These are phyloP conservation scores for Capitella teleta DNA, from an alignment of 1,140 invertebrate species.

Conservation along the genomic window DNA sequence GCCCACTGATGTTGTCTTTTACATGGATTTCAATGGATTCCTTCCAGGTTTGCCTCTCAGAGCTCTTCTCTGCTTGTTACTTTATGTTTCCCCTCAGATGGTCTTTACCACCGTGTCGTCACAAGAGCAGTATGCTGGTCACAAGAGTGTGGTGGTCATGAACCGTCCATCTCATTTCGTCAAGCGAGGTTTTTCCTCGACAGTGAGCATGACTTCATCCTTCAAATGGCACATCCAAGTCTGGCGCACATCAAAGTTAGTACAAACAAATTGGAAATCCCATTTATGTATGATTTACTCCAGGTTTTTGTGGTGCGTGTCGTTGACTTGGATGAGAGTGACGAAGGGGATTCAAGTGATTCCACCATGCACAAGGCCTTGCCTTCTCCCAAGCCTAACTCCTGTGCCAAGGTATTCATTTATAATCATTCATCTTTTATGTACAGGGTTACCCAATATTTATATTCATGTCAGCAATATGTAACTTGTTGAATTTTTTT, in stretches of 20 bases:
- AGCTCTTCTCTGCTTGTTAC: neutral
- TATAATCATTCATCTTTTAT: too few relatives aligned
- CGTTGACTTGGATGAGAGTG: slow-evolving; percentile 6
- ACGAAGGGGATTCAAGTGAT: slow-evolving; percentile 12
- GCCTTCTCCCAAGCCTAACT: slow-evolving; percentile 16
- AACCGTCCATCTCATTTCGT: slow-evolving; percentile 22
- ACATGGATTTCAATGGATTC: slow-evolving; percentile 33
- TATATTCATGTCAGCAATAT: too few relatives aligned
- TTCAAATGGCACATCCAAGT: slow-evolving; percentile 26
- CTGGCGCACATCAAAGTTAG: slow-evolving; percentile 34
- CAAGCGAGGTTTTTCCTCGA: slow-evolving; percentile 32
- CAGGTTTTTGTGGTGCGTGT: slow-evolving; percentile 23
- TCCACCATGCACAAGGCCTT: slow-evolving; percentile 7
- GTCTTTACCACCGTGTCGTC: slow-evolving; percentile 32
- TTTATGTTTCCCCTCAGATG: slow-evolving; percentile 16
- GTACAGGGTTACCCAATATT: too few relatives aligned
- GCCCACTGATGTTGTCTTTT: slow-evolving; percentile 29
- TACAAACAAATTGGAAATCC: too few relatives aligned
- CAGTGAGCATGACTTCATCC: slow-evolving; percentile 33
- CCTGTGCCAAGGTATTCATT: slow-evolving; percentile 30
- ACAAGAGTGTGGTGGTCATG: slow-evolving; percentile 25
- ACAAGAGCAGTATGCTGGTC: slow-evolving; percentile 29
- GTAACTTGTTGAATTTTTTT: too few relatives aligned
- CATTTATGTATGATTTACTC: too few relatives aligned
- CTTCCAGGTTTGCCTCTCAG: slow-evolving; percentile 22